Base-by-base conservation (phyloP, 2,888 invertebrate genomes). In the Lydus trimaculatus region DNA sequence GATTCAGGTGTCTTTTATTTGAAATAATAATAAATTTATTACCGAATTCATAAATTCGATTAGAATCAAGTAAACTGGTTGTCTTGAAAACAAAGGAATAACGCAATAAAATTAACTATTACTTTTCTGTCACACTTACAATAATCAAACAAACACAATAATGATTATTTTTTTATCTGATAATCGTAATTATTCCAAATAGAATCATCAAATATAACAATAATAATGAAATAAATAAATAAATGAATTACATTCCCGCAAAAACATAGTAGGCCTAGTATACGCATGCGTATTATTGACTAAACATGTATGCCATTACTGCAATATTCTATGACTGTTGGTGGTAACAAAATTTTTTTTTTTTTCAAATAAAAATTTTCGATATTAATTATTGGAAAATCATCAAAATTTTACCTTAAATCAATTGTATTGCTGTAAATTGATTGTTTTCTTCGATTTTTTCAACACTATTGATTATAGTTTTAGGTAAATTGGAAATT, bases 301-400 rank as follows among this genome's bases (percentile, higher is more conserved):
- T 78, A 80, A 82, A 80, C 81, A 81, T 76, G 77, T 79, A 81
- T 80, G 79, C 80, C 79, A 80, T 75, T 79, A 80, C 80, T 77
- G 80, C 79, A 56, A 56, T 56, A 25, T 25, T 56, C 25, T 25
- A 56, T 25, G 7, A 15, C 25, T 56, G 56, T 23, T 56, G 23
- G 3, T 23, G 23, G 23, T 20, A 5, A 48, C 9, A 48, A 9
- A 43, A n/a, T 39, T n/a, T n/a, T n/a, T n/a, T n/a, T 43, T 43
- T 52, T 13, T 71, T 75, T 76, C 75, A 74, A 70, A 65, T 61
- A 58, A 58, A 63, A 74, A 73, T 73, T 71, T 73, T 39, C 25
- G 43, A 25, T 31, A 64, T 67, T 71, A 74, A 69, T 73, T 65
- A 39, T 62, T 33, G 71, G 77, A 78, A 81, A 56, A 81, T 74